phyloP scores from a whole-genome alignment of 2,113 vertebrate species.

The Silurus glanis region DNA sequence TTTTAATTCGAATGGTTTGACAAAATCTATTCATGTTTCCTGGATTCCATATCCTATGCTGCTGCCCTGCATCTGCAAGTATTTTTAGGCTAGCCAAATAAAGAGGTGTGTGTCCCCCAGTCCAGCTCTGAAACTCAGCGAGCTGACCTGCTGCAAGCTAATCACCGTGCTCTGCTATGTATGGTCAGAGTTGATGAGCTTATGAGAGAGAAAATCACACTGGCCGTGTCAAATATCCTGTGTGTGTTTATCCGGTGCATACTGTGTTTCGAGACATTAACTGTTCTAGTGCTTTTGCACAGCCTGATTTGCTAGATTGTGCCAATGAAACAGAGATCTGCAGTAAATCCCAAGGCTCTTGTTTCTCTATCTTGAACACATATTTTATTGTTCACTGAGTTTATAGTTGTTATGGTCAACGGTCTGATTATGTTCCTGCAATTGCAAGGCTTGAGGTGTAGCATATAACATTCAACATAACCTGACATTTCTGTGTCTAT shows the following conservation, averaged over 20 bases:
- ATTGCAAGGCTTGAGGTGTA: not conserved
- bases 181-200: slow-evolving; percentile 44
- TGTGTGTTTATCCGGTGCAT: not conserved
- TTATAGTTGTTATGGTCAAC: slow-evolving; percentile 18
- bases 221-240: slow-evolving; percentile 6
- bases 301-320: not conserved
- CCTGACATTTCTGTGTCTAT: not conserved
- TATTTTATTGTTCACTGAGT: slow-evolving; percentile 20
- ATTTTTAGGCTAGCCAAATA: slow-evolving; percentile 58
- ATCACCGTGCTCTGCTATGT: slow-evolving; percentile 65
- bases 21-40: not conserved
- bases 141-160: slow-evolving; percentile 41
- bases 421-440: not conserved
- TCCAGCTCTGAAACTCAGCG: slow-evolving; percentile 40
- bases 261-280: not conserved
- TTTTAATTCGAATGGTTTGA: not conserved
- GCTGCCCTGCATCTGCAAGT: slow-evolving; percentile 17
- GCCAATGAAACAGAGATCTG: not conserved
- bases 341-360: slow-evolving; percentile 5
- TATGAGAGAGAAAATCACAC: slow-evolving; percentile 19
- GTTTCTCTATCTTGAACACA: slow-evolving; percentile 8
- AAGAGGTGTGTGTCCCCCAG: slow-evolving; percentile 37
- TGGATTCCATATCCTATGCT: slow-evolving; percentile 11
- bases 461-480: not conserved
- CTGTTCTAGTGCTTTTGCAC: not conserved